Conservation (phyloP, 30 jellyfish, hydroid and myxozoan genomes). For the Morbakka virulenta region DNA sequence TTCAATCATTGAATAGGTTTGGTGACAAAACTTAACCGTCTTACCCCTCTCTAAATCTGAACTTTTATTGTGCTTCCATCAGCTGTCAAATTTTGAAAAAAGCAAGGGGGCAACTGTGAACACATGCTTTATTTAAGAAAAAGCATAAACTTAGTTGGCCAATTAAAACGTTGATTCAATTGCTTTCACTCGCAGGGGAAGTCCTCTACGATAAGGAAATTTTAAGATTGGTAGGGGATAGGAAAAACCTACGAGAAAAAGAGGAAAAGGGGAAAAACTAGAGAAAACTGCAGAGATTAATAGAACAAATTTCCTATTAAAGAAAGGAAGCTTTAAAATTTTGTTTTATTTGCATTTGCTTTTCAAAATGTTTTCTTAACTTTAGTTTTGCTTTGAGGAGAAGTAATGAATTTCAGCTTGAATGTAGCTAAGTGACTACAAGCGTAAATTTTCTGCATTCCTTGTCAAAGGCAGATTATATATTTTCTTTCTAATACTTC, state of each 20-base stretch:
- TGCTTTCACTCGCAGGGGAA: not conserved
- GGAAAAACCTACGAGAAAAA: constrained; percentile 6
- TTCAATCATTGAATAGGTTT: too few relatives aligned
- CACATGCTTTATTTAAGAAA: too few relatives aligned
- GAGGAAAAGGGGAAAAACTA: constrained; percentile 1
- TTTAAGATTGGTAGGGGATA: not conserved
- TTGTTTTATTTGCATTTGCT: not conserved
- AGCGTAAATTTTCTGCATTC: not conserved
- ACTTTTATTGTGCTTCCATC: too few relatives aligned
- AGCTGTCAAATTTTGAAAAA: too few relatives aligned
- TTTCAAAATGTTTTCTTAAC: not conserved
- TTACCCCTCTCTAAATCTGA: too few relatives aligned
- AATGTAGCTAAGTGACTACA: not conserved
- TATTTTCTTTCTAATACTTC: not conserved
- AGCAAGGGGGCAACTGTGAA: too few relatives aligned
- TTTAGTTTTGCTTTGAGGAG: not conserved
- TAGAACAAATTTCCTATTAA: constrained; percentile 6
- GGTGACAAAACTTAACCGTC: too few relatives aligned
- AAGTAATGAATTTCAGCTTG: not conserved
- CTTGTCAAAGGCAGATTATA: not conserved
- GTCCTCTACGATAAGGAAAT: not conserved
- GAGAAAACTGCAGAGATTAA: constrained; percentile 28
- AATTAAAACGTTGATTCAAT: too few relatives aligned
- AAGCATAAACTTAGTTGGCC: too few relatives aligned
- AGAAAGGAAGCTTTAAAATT: not conserved